These are phyloP conservation scores for Cryptus armator DNA, from an alignment of 2,888 invertebrate genomes.

Conservation along the genomic window DNA sequence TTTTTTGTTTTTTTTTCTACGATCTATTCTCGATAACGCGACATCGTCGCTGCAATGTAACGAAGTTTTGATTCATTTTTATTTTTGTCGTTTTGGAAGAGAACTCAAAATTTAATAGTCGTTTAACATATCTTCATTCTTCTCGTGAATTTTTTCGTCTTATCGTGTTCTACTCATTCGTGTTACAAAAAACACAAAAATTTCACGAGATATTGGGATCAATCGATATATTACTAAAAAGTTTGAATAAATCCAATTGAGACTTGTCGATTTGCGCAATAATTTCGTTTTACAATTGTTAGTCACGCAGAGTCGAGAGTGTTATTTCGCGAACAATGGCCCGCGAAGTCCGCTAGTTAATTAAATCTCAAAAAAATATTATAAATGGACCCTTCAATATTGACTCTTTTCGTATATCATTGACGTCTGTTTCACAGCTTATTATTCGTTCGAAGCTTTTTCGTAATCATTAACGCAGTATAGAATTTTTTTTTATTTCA, in stretches of 20 bases:
- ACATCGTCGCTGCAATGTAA: background rate
- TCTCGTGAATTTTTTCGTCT: background rate
- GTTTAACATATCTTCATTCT: background rate
- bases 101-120: background rate
- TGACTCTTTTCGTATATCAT: constrained; percentile 40
- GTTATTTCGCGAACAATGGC: background rate
- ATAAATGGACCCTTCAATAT: constrained; percentile 31
- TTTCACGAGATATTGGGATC: constrained; percentile 1
- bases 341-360: background rate
- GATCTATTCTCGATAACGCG: constrained; percentile 39
- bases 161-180: background rate
- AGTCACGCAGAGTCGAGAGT: background rate
- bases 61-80: constrained; percentile 47
- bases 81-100: background rate
- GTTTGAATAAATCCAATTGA: background rate
- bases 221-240: background rate
- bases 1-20: background rate
- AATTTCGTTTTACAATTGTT: background rate
- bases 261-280: background rate
- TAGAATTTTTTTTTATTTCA: constrained; percentile 1
- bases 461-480: background rate
- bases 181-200: background rate
- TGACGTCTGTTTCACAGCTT: constrained; percentile 19
- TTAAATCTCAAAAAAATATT: background rate
- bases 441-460: background rate